Conservation (phyloP, 2,888 invertebrate genomes). For the Epinotia bilunana region DNA sequence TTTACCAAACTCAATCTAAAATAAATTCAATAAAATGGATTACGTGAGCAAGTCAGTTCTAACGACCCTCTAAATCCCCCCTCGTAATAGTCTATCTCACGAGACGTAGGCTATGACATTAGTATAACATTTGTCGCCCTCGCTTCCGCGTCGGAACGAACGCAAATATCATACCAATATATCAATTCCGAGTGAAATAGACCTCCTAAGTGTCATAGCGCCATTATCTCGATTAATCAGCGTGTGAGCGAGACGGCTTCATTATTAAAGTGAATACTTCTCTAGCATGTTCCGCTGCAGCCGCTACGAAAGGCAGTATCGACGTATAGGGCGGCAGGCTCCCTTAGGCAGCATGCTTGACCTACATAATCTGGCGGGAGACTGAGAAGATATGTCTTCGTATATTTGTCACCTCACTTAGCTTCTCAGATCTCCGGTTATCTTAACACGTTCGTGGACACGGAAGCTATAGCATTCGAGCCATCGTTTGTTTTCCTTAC, state of each 20-base stretch:
- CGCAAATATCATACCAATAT: not conserved
- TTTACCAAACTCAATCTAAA: not conserved
- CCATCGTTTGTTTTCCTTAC: no score
- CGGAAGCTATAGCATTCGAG: no score
- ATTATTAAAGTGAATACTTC: constrained; percentile 66
- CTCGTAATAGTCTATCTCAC: not conserved
- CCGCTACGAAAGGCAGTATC: not conserved
- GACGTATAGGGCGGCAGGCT: not conserved
- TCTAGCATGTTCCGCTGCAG: constrained; percentile 42
- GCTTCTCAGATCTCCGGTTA: no score
- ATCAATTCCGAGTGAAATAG: not conserved
- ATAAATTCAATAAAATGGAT: not conserved
- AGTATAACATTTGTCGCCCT: not conserved
- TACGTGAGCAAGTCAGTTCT: not conserved
- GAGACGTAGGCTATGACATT: not conserved
- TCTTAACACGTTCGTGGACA: no score
- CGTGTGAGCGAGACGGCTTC: constrained; percentile 57
- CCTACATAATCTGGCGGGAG: constrained; percentile 46
- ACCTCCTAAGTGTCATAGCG: constrained; percentile 17
- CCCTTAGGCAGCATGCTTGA: constrained; percentile 47
- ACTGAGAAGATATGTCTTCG: not conserved
- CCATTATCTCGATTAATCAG: constrained; percentile 48
- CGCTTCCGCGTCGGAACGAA: not conserved
- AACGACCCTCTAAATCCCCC: no score
- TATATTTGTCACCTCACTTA: no score